Evolutionary conservation across 2,888 invertebrate genomes (phyloP), one percentile per base, ranked within the genome.

Genomic region (Caenorhabditis virilis): DNA sequence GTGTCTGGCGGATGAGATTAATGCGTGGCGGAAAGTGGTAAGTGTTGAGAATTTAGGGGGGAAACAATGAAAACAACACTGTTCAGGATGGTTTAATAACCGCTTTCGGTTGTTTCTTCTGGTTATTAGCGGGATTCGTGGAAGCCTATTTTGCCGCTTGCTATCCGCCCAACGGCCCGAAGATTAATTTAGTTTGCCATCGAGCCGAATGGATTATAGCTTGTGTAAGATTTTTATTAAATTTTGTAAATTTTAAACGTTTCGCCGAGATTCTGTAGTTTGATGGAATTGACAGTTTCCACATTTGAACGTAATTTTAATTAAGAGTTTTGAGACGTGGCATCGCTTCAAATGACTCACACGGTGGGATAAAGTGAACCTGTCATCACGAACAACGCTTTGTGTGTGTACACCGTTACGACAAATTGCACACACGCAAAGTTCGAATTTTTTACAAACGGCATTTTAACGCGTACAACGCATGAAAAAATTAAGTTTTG

Each of bases 61-160:
- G n/a, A n/a, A n/a, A n/a, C n/a, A n/a, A n/a, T n/a, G n/a, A n/a
- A n/a, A n/a, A n/a, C n/a, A n/a, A n/a, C n/a, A n/a, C n/a, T n/a
- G n/a, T n/a, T n/a, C 62, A 78, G 78, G 80, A 80, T 53, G 78
- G 72, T 20, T 59, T 76, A 26, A 46, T 71, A 22, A 72, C 69
- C 3, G 71, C 70, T 2, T 45, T 68, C 16, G 78, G 73, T 15
- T 52, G 69, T 16, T 66, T 80, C 47, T 69, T 71, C 42, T 77
- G 76, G 59, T 41, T 80, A 20, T 42, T 80, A 4, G 78, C 69
- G 6, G 73, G 76, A 7, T 78, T 75, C 46, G 55, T 80, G 18
- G 80, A 80, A 50, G 69, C 80, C n/a, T 80, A 79, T 52, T 80
- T 63, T 52, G 80, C 80, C 4, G 80, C 78, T 2, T 80, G 80